Base-by-base conservation (phyloP, 2,113 vertebrate species). In the Seriola dumerili region DNA sequence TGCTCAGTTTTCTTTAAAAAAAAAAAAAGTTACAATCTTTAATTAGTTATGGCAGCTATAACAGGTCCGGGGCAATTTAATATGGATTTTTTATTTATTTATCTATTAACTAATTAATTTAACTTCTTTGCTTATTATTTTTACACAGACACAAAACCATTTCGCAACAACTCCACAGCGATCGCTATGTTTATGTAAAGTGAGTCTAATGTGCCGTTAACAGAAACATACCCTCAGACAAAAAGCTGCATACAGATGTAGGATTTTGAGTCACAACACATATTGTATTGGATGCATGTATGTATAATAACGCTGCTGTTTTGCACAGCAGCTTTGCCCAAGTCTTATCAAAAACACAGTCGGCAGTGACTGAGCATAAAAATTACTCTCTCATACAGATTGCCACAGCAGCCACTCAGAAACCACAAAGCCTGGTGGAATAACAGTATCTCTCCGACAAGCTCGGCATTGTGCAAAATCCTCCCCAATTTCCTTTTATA, bases 331-430 rank as follows among this genome's bases (percentile, higher is more conserved):
- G 46, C 46, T 44, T 54, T 65, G 29, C 23, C n/a, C 48, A 52
- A 36, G 13, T 62, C 74, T 46, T 48, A 79, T 68, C 55, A 84
- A 23, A 75, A 83, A 64, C 48, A 44, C 50, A 69, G 17, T 52
- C 4, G 4, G 25, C 58, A 34, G 74, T 12, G 10, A 48, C 58
- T 29, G 62, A 16, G 11, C 40, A 36, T 21, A 23, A 55, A 78
- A 77, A 76, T 42, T 1, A 61, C 17, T 48, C 32, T 64, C 16
- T 19, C 50, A 71, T 29, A 29, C 78, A 55, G 44, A 32, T 71
- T 72, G 36, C 62, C 25, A 23, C 73, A 63, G 78, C 42, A 57
- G 81, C 46, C 77, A 59, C 69, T 69, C 36, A 14, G 19, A 42
- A 40, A 29, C 36, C 44, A 76, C 65, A 74, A 84, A 77, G 36